phyloP scores from a whole-genome alignment of 2,113 vertebrate species.

The Rhinopomastus cyanomelas region DNA sequence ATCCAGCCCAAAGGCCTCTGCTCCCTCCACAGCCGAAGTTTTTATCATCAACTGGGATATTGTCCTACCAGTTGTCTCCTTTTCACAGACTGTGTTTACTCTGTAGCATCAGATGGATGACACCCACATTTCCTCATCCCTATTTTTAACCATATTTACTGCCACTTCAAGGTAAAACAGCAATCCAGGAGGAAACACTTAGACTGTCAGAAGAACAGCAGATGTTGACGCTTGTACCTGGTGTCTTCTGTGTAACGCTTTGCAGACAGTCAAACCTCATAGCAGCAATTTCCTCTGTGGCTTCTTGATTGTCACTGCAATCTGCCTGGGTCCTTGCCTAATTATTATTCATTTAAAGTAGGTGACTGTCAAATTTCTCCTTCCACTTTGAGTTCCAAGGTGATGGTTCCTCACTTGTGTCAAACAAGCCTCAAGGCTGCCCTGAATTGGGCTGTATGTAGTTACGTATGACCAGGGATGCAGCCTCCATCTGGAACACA shows the following conservation, averaged over 20 bases:
- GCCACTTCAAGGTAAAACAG: constrained; percentile 42
- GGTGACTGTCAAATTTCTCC: not conserved
- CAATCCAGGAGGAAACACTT: not conserved
- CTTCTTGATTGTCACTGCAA: not conserved
- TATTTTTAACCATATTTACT: constrained; percentile 44
- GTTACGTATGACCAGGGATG: not conserved
- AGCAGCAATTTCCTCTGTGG: not conserved
- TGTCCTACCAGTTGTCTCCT: not conserved
- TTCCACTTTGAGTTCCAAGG: not conserved
- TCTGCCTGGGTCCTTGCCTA: not conserved
- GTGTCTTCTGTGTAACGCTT: not conserved
- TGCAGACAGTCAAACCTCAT: not conserved
- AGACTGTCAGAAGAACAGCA: not conserved
- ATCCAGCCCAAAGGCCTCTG: not conserved
- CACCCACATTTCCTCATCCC: constrained; percentile 26
- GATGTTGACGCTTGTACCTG: not conserved
- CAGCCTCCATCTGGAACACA: not conserved
- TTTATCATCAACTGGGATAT: not conserved
- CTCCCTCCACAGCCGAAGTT: not conserved
- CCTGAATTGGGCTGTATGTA: not conserved
- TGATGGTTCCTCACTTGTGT: not conserved
- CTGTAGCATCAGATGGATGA: constrained; percentile 28
- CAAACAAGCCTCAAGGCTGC: not conserved
- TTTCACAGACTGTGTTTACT: constrained; percentile 49
- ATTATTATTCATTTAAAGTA: not conserved